Evolutionary conservation across 2,888 invertebrate species (phyloP), one percentile per base, ranked within the genome.

Genomic region (Seladonia tumulorum): DNA sequence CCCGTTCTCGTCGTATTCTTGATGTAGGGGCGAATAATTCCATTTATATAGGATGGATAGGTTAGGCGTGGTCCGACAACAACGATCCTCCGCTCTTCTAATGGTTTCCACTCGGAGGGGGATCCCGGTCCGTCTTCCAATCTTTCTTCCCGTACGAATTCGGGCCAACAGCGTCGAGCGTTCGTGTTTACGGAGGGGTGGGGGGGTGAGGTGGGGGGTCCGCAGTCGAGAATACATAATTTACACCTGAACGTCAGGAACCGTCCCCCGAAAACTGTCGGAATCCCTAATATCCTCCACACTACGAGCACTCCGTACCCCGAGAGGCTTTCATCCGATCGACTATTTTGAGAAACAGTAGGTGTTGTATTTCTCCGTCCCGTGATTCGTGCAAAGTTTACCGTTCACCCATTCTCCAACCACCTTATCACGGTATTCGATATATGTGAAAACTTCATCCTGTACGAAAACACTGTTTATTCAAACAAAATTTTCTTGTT

Each of bases 141-240:
- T 89, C 85, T 79, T 80, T 89, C 85, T 72, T 85, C 85, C 82
- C 81, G 82, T 85, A 82, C 83, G 88, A 88, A 89, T 86, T 81
- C 80, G 74, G 79, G 72, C 83, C 80, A 83, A 57, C 77, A 83
- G 79, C 85, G 78, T 76, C 82, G 76, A 75, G 60, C 77, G 78
- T 35, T 39, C 47, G 57, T 57, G 79, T 82, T 78, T 63, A 81
- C 72, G 60, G 60, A 35, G 4, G 35, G 35, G 35, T 1, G 35
- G 35, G 5, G 39, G 74, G n/a, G n/a, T n/a, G n/a, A n/a, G n/a
- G n/a, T n/a, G n/a, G n/a, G n/a, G 71, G 68, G 68, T 35, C 79
- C 87, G 79, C 29, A 14, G 25, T 72, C 81, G 60, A 39, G 35
- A 74, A 35, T 70, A 29, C 72, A 47, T 82, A 84, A 83, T 75